These are phyloP conservation scores for Bombus polaris DNA, from an alignment of 1,140 invertebrate species.

Conservation along the genomic window DNA sequence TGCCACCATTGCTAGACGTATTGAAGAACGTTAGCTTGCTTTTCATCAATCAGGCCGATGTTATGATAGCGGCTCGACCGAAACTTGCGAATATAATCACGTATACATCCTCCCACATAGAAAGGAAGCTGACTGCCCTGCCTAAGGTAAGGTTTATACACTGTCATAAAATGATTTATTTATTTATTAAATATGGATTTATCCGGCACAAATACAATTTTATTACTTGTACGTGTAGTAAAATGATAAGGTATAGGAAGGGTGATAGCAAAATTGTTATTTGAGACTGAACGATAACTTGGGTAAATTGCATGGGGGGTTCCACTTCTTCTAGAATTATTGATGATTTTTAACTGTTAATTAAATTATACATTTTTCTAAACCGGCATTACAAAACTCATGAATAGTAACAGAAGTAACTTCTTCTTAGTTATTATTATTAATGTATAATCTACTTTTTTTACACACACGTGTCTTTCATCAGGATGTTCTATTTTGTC, in stretches of 20 bases:
- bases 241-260: rapidly evolving
- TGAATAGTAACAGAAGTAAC: too few species aligned
- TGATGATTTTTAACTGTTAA: too few species aligned
- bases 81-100: constrained; percentile 82
- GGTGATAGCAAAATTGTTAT: rapidly evolving
- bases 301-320: too few species aligned
- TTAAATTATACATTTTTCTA: too few species aligned
- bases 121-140: constrained; percentile 31
- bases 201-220: too few species aligned
- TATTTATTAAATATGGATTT: too few species aligned
- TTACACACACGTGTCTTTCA: too few species aligned
- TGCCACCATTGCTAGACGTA: constrained; percentile 66
- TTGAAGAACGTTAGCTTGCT: constrained; percentile 78
- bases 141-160: constrained; percentile 60
- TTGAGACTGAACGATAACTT: rapidly evolving
- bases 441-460: too few species aligned
- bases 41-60: constrained; percentile 84
- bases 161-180: rapidly evolving
- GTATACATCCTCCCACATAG: constrained; percentile 82
- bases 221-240: too few species aligned
- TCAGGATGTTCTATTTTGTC: neutral
- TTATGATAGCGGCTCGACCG: constrained; percentile 82
- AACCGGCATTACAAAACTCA: too few species aligned
- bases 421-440: too few species aligned
- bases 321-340: too few species aligned